These are phyloP conservation scores for Teleogryllus occipitalis DNA, from an alignment of 1,140 invertebrate species.

Conservation along the genomic window DNA sequence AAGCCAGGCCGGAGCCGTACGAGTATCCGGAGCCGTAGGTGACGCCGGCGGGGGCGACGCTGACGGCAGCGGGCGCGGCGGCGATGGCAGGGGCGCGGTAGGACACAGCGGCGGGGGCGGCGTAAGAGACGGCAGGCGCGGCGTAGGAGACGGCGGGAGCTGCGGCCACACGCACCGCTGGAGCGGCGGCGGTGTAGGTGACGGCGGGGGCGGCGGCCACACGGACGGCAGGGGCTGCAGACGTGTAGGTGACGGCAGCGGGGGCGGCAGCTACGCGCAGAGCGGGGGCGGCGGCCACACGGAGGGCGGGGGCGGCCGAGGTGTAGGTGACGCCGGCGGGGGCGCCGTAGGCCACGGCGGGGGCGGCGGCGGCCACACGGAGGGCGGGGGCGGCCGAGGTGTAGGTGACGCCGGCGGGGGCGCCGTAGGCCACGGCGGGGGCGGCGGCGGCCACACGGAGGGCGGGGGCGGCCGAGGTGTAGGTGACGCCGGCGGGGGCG, in stretches of 20 bases:
- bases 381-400: not conserved
- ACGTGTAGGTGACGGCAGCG: constrained; percentile 30
- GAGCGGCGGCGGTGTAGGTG: constrained; percentile 38
- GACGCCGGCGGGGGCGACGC: constrained; percentile 25
- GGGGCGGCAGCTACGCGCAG: constrained; percentile 13
- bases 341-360: constrained; percentile 15
- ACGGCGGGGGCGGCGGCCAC: constrained; percentile 28
- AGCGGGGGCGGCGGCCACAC: constrained; percentile 14
- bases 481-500: constrained; percentile 13
- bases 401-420: too few relatives aligned
- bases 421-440: not conserved
- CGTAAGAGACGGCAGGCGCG: not conserved
- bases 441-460: constrained; percentile 9
- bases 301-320: not conserved
- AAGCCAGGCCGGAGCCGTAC: constrained; percentile 36
- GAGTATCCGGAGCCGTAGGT: constrained; percentile 7
- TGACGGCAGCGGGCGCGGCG: constrained; percentile 22
- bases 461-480: constrained; percentile 19
- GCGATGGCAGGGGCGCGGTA: constrained; percentile 33
- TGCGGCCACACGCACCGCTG: constrained; percentile 26
- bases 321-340: constrained; percentile 16
- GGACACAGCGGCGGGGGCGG: not conserved
- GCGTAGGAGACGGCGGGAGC: not conserved
- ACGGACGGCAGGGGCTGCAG: constrained; percentile 24
- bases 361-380: constrained; percentile 1